Evolutionary conservation across 2,797 vertebrate genomes (phyloP), one percentile per base, ranked within the genome.

Genomic region (Chiloscyllium punctatum): DNA sequence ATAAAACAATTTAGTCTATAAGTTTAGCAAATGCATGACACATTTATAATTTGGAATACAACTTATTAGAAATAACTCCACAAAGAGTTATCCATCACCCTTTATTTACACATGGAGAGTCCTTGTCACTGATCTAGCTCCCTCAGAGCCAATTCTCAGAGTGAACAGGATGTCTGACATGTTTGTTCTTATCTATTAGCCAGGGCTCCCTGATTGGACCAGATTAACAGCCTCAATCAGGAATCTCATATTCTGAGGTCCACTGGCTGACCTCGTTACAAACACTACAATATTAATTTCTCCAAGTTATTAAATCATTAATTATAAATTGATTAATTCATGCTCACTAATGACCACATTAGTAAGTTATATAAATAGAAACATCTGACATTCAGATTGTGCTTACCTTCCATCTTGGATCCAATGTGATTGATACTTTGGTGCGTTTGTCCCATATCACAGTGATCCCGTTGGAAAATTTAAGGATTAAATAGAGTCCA

Each of bases 401-500:
- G 16, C 92, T 53, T 95, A 95, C 94, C 51, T 95, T 77, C 94
- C 94, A 95, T n/a, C 30, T 95, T 33, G 71, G 48, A 53, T 95
- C 71, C 71, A 95, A 18, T 74, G 94, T 77, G 71, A 95, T 77
- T 21, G 94, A 95, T 57, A 77, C 2, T 48, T 27, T 77, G 33
- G 94, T 95, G 0, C 37, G 68, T 57, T 57, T 95, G 69, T 95
- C 94, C 94, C 94, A 95, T 77, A 95, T 95, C 94, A 77, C 94
- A 30, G 48, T 77, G 21, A 95, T 77, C 27, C 94, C 94, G 57
- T 95, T 72, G 25, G 94, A 57, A 95, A 95, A 95, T n/a, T 42
- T 74, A n/a, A 95, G 69, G 71, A 95, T 95, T 95, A 95, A 30
- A 53, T 95, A 95, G 27, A 95, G 94, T 30, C 94, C 94, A 53